phyloP scores from a whole-genome alignment of 2,113 vertebrate genomes.

The Motacilla alba region DNA sequence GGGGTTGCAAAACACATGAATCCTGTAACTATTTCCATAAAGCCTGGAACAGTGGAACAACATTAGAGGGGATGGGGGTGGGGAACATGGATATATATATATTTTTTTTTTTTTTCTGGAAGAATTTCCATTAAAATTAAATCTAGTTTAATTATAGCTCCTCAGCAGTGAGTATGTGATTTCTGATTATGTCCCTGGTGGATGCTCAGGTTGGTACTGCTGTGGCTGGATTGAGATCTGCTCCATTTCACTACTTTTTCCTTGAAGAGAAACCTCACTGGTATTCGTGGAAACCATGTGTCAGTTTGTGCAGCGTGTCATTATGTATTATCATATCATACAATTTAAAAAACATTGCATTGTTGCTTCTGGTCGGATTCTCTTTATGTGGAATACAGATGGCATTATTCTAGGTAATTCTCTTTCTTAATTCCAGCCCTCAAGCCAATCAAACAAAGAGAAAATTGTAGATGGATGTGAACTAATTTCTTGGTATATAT shows the following conservation, averaged over 20 bases:
- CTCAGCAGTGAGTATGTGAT: slow-evolving; percentile 76
- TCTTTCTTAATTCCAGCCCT: slow-evolving; percentile 32
- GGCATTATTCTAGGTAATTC: slow-evolving; percentile 53
- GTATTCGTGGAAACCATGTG: slow-evolving; percentile 50
- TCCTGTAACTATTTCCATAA: slow-evolving; percentile 72
- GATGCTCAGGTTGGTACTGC: slow-evolving; percentile 70
- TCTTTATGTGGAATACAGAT: slow-evolving; percentile 36
- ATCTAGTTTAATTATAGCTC: slow-evolving; percentile 80
- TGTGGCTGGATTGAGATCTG: slow-evolving; percentile 74
- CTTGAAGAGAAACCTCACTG: slow-evolving; percentile 68
- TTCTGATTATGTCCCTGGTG: slow-evolving; percentile 77
- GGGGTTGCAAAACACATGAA: slow-evolving; percentile 65
- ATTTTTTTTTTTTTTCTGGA: slow-evolving; percentile 65
- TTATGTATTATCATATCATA: slow-evolving; percentile 52
- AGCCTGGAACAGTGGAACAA: slow-evolving; percentile 58
- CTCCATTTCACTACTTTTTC: slow-evolving; percentile 76
- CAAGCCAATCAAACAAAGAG: slow-evolving; percentile 41
- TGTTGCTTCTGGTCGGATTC: slow-evolving; percentile 45
- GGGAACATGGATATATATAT: neutral
- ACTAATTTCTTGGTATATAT: slow-evolving; percentile 53
- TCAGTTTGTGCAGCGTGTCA: slow-evolving; percentile 22
- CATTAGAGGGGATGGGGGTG: slow-evolving; percentile 44
- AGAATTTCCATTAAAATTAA: slow-evolving; percentile 83
- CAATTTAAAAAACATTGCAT: slow-evolving; percentile 43
- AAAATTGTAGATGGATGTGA: slow-evolving; percentile 31